Evolutionary conservation across 1,140 invertebrate species (phyloP).

Genomic region (Orius insidiosus): DNA sequence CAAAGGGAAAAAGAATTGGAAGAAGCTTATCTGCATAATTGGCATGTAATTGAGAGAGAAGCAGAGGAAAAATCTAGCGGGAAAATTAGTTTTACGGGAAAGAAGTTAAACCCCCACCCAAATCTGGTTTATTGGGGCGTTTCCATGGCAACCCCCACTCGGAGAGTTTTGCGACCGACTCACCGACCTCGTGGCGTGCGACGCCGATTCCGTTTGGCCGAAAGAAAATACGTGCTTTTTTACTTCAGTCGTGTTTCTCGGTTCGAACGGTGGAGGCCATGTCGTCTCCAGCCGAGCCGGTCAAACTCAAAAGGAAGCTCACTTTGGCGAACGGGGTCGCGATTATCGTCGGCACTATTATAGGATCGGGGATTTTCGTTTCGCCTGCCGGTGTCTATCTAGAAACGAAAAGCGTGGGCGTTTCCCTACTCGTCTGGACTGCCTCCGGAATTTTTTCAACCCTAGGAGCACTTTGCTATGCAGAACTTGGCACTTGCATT

Average conservation of each 20-base stretch:
- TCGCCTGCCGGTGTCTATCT: conserved; percentile 31
- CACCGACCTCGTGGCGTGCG: background rate
- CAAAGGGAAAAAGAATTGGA: too few species aligned
- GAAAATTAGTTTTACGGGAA: too few species aligned
- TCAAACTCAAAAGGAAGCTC: conserved; percentile 61
- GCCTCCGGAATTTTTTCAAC: conserved; percentile 54
- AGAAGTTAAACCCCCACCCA: too few species aligned
- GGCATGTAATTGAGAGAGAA: too few species aligned
- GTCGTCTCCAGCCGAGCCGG: conserved; percentile 19
- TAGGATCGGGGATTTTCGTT: conserved; percentile 27
- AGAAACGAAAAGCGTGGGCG: conserved; percentile 42
- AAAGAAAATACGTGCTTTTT: too few species aligned
- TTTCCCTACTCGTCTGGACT: conserved; percentile 54
- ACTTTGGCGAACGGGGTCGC: conserved; percentile 70
- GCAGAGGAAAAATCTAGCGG: too few species aligned
- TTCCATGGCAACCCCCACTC: too few species aligned
- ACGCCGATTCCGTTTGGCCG: background rate
- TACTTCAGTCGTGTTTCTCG: background rate
- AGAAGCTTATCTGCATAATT: too few species aligned
- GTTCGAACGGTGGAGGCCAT: background rate
- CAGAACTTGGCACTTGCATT: conserved; percentile 59
- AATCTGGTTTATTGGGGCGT: too few species aligned
- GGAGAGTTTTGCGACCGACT: too few species aligned
- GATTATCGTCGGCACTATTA: conserved; percentile 70
- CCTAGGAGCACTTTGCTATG: conserved; percentile 64